A percentile compares a stretch with the other conserved stretches of the same genome.
Conservation (phyloP, 2,113 vertebrate species). For the Halcyon senegalensis region DNA sequence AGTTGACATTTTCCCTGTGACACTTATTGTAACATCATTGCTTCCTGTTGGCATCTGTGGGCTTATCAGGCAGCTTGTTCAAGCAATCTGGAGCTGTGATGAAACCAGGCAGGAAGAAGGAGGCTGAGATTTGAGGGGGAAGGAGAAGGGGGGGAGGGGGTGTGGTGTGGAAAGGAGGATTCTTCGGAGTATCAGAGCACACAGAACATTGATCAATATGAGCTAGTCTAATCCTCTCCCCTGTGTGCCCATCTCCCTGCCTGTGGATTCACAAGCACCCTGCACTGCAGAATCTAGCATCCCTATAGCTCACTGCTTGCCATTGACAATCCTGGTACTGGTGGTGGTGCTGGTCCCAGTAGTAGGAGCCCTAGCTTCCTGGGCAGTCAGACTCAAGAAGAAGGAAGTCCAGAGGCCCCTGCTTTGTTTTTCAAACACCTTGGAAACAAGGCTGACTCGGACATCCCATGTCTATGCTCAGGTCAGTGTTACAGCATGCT, state of each 20-base stretch:
- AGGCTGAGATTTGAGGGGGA: conserved; percentile 22
- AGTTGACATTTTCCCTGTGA: conserved; percentile 74
- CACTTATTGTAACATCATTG: conserved; percentile 68
- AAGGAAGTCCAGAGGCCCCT: neutral
- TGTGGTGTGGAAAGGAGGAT: neutral
- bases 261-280: neutral
- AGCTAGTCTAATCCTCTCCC: neutral
- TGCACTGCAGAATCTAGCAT: neutral
- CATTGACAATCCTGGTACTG: neutral
- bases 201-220: neutral
- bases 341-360: neutral
- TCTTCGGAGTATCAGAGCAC: conserved; percentile 1
- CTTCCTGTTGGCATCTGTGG: conserved; percentile 69
- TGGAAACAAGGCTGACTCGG: neutral
- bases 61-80: conserved; percentile 65
- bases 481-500: accelerated
- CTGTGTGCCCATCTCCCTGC: accelerated
- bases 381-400: neutral
- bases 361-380: neutral
- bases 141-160: too few species aligned
- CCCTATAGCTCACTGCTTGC: neutral
- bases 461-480: accelerated
- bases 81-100: conserved; percentile 67
- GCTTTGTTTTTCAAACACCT: neutral
- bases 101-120: conserved; percentile 56